Evolutionary conservation across 2,797 vertebrate species (phyloP), one percentile per base, ranked within the genome.

Genomic region (Helostoma temminkii): DNA sequence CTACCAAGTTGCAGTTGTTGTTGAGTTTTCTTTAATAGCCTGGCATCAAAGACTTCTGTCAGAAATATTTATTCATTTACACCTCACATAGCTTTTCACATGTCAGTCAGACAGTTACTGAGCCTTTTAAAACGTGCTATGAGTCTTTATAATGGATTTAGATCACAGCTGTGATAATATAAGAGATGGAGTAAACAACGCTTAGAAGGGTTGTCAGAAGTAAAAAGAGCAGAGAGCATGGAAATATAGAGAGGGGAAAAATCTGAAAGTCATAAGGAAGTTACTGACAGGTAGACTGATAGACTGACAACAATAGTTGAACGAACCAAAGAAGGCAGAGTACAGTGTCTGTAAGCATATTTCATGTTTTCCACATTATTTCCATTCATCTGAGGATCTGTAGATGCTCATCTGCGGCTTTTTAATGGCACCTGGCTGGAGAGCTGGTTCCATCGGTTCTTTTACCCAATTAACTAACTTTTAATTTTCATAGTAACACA

Each of bases 41-140:
- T 43, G 8, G 49, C 32, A 53, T 66, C 28, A 47, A 42, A 42
- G 37, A 43, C 25, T 28, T 16, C 0, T 1, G 30, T 53, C 32
- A 64, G 32, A 49, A 39, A 47, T 6, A 66, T 46, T 58, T 45
- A 25, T 63, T 46, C 36, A 71, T 75, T 82, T 50, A 52, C 34
- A 71, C 43, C 28, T 34, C 12, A 8, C 15, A 5, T 69, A 55
- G 15, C 34, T 58, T 55, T 76, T 69, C 21, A 65, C 46, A 55
- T 37, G 18, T 58, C 37, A 48, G n/a, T 46, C 45, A 59, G n/a
- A 14, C 54, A 46, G 24, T 64, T 54, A 65, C 62, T 21, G 42
- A 34, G 34, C 22, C 60, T 50, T 61, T 28, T 56, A 14, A 61
- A 49, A 30, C 1, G 2, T 2, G 6, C 2, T 21, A 8, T 18